Conservation (phyloP, 2,888 invertebrate genomes). For the Parnassius orleans region DNA sequence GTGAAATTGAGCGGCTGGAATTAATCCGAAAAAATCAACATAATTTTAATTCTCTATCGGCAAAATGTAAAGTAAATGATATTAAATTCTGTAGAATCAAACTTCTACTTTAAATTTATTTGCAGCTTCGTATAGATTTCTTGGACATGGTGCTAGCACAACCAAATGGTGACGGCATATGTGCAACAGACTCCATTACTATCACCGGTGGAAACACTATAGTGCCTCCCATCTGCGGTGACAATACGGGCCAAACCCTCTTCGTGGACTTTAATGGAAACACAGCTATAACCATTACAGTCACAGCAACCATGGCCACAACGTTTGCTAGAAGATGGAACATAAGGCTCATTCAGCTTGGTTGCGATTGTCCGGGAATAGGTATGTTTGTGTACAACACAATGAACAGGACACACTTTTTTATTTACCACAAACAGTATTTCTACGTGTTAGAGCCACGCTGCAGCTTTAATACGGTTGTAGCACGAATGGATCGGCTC, state of each 20-base stretch:
- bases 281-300: conserved; percentile 83
- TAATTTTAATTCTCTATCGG: too few relatives aligned
- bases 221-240: conserved; percentile 88
- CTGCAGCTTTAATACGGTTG: too few relatives aligned
- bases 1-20: too few relatives aligned
- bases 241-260: conserved; percentile 89
- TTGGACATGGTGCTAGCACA: conserved; percentile 86
- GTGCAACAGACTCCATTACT: conserved; percentile 85
- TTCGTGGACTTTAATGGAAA: conserved; percentile 87
- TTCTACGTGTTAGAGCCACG: too few relatives aligned
- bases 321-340: conserved; percentile 87
- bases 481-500: too few relatives aligned
- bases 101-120: neutral
- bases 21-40: too few relatives aligned
- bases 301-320: conserved; percentile 83
- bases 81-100: too few relatives aligned
- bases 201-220: conserved; percentile 85
- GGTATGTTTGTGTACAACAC: conserved; percentile 59
- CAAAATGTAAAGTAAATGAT: too few relatives aligned
- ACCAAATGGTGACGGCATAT: conserved; percentile 87
- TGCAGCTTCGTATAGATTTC: conserved; percentile 86
- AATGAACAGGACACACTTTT: too few relatives aligned
- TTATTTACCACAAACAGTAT: too few relatives aligned
- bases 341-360: conserved; percentile 86
- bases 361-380: conserved; percentile 85